Percentiles rank a stretch among this genome's conserved stretches.
Evolutionary conservation across 2,797 vertebrate species (phyloP).

Genomic region (Chrosomus eos): DNA sequence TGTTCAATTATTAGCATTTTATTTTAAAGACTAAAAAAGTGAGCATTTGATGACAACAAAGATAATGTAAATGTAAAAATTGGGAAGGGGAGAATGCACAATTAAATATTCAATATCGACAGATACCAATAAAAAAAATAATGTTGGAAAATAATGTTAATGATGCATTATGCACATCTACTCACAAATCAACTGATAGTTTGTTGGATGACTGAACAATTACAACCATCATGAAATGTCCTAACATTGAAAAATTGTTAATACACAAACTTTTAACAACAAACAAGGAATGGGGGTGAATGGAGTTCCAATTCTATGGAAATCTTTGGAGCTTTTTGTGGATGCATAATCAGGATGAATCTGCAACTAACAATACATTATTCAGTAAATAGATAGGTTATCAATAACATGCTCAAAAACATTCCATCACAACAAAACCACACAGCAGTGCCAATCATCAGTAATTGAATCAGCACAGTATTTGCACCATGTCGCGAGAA

Average conservation of each 20-base stretch:
- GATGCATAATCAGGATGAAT: not conserved
- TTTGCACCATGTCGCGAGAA: not conserved
- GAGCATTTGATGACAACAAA: too few species aligned
- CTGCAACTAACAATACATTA: not conserved
- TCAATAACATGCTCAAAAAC: not conserved
- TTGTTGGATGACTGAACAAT: not conserved
- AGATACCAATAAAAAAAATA: too few species aligned
- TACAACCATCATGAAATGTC: not conserved
- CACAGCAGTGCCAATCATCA: not conserved
- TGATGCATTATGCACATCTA: not conserved
- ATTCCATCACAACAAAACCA: not conserved
- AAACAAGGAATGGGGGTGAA: not conserved
- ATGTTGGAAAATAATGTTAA: too few species aligned
- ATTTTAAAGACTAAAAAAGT: not conserved
- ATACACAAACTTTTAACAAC: too few species aligned
- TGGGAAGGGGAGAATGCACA: too few species aligned
- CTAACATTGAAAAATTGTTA: not conserved
- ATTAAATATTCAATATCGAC: too few species aligned
- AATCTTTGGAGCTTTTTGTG: conserved; percentile 2
- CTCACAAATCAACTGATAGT: not conserved
- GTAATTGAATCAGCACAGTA: conserved; percentile 1
- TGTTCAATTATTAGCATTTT: too few species aligned
- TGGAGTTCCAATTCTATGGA: not conserved
- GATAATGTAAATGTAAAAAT: too few species aligned
- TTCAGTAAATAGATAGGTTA: not conserved